Percentiles rank a stretch among this genome's conserved stretches.
Conservation (phyloP, 2,888 invertebrate genomes). For the Tetheella fluctuosa region DNA sequence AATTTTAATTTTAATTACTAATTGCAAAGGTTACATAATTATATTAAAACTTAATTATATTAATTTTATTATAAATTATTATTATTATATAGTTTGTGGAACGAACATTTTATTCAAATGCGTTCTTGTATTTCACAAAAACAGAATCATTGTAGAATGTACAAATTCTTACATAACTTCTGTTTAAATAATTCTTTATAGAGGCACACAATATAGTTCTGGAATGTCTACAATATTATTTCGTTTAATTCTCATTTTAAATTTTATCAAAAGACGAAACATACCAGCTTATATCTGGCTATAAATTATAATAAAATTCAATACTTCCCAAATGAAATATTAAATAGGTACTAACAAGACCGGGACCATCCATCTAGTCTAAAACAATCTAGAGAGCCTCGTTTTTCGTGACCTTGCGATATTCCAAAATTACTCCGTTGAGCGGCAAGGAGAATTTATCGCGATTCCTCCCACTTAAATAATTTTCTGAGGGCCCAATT, state of each 20-base stretch:
- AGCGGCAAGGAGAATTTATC: constrained; percentile 48
- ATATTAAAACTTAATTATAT: too few relatives aligned
- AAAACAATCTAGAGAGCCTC: constrained; percentile 6
- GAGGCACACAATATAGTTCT: too few relatives aligned
- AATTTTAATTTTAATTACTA: too few relatives aligned
- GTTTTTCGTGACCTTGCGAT: constrained; percentile 25
- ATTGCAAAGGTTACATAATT: too few relatives aligned
- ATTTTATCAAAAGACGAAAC: background rate
- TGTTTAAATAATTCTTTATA: too few relatives aligned
- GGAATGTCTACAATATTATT: background rate
- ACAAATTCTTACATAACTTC: too few relatives aligned
- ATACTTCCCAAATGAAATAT: constrained; percentile 1
- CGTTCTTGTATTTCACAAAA: too few relatives aligned
- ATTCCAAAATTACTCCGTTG: constrained; percentile 18
- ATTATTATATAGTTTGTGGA: too few relatives aligned
- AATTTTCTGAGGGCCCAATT: constrained; percentile 60
- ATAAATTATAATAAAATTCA: background rate
- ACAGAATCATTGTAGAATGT: too few relatives aligned
- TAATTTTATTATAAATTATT: too few relatives aligned
- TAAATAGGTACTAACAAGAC: background rate
- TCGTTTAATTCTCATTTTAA: background rate
- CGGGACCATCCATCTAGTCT: constrained; percentile 4
- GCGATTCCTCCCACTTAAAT: constrained; percentile 54
- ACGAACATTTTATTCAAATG: too few relatives aligned
- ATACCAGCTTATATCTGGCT: background rate